Evolutionary conservation across 23 tunicate species (phyloP), one percentile per base, ranked within the genome.

Genomic region (Corella eumyota): DNA sequence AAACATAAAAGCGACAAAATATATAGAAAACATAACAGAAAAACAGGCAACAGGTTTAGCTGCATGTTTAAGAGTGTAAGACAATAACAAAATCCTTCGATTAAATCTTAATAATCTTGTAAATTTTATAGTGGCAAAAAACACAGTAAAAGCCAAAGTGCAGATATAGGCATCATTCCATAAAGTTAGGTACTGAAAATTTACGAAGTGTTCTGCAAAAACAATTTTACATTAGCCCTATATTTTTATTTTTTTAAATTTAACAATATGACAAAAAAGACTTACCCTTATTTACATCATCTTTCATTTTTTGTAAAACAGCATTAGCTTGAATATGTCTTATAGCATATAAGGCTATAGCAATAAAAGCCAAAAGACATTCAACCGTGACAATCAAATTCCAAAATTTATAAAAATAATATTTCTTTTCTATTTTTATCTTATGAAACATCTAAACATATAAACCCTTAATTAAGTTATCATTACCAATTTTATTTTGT

Each of bases 111-210:
- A 62, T 9, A 81, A 63, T 40, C 61, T 59, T 68, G 61, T 60
- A 33, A 81, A 62, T 32, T 67, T 66, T 1, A 59, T 68, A 0
- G 55, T 72, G 19, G 90, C 69, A 25, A 81, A 51, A 49, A 81
- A 81, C 62, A 81, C 49, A n/a, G 70, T 72, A 36, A 81, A 72
- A 11, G 90, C 67, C 68, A 57, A 36, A 7, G 59, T 47, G 44
- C 27, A 72, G 25, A 56, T 74, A 49, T 72, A 81, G 36, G 59
- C 3, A 2, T 72, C 74, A 57, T 72, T 70, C 79, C 90, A 81
- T 25, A 81, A 30, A 23, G 70, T 62, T 28, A 81, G 52, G 69
- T 61, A 81, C 62, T 81, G 90, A 57, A 81, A 81, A 51, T 81
- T 81, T 34, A 81, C 74, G 50, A 81, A 81, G 0, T 50, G 65